Evolutionary conservation across 2,113 vertebrate genomes (phyloP).

Genomic region (Cygnus buccinator): DNA sequence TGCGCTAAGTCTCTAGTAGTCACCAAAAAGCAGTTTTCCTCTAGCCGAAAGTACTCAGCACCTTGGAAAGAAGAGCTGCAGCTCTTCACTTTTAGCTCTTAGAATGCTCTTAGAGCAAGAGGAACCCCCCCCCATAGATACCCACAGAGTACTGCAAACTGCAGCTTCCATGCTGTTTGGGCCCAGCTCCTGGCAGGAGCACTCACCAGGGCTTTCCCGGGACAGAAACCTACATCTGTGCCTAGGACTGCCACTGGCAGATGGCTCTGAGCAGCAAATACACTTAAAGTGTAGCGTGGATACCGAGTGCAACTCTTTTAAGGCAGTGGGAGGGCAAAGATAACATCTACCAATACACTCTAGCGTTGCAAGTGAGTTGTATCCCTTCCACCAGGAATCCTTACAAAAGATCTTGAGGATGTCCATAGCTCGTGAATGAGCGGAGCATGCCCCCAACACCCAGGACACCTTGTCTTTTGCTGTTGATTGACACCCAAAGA

Average conservation of each 20-base stretch:
- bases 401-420: not conserved
- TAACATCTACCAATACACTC: not conserved
- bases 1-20: not conserved
- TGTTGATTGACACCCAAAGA: not conserved
- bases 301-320: not conserved
- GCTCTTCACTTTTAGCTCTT: not conserved
- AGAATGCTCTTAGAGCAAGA: not conserved
- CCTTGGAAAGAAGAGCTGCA: not conserved
- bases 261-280: not conserved
- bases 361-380: accelerated
- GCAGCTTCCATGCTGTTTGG: accelerated
- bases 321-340: not conserved
- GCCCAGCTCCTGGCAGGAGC: not conserved
- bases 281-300: accelerated
- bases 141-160: not conserved
- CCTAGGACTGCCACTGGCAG: not conserved
- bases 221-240: not conserved
- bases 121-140: not conserved
- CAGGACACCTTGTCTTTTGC: not conserved
- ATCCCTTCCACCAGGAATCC: not conserved
- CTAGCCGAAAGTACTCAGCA: too few relatives aligned
- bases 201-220: not conserved
- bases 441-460: not conserved
- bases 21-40: not conserved
- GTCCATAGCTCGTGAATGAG: too few relatives aligned